These are phyloP conservation scores for Trilocha varians DNA, from an alignment of 2,888 invertebrate species.

Conservation along the genomic window DNA sequence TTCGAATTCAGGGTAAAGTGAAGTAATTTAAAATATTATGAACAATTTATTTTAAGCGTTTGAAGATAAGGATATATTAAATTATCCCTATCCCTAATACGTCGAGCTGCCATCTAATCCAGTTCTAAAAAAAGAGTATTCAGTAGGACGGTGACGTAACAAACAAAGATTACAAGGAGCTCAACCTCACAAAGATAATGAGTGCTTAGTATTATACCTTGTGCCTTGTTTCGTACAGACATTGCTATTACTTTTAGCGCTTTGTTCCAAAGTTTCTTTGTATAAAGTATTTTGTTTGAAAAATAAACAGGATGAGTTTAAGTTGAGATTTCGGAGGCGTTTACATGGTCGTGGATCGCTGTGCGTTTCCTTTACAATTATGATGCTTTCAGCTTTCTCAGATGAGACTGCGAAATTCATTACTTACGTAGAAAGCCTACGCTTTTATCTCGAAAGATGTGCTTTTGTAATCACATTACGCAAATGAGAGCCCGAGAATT, in stretches of 20 bases:
- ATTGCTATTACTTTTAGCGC: too few relatives aligned
- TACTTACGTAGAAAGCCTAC: slow-evolving; percentile 63
- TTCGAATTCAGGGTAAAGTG: too few relatives aligned
- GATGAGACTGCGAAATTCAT: slow-evolving; percentile 59
- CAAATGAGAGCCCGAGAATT: slow-evolving; percentile 65
- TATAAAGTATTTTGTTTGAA: too few relatives aligned
- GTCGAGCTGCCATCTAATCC: too few relatives aligned
- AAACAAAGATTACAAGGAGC: background rate
- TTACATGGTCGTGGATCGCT: slow-evolving; percentile 17
- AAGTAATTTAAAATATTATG: too few relatives aligned
- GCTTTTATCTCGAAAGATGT: slow-evolving; percentile 69
- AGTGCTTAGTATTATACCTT: background rate
- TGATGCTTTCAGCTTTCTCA: slow-evolving; percentile 40
- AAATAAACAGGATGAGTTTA: background rate
- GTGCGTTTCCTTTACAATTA: slow-evolving; percentile 37
- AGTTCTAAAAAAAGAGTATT: too few relatives aligned
- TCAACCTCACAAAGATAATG: background rate
- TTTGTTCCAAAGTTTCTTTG: too few relatives aligned
- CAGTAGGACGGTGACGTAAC: background rate
- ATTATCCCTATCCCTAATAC: too few relatives aligned
- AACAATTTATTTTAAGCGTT: too few relatives aligned
- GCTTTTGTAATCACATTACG: slow-evolving; percentile 73
- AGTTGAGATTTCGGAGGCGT: slow-evolving; percentile 1
- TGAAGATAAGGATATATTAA: too few relatives aligned
- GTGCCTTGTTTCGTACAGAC: background rate